Percentiles rank a stretch among this genome's conserved stretches.
Conservation (phyloP, 1,140 invertebrate genomes). For the Helicoverpa zea region DNA sequence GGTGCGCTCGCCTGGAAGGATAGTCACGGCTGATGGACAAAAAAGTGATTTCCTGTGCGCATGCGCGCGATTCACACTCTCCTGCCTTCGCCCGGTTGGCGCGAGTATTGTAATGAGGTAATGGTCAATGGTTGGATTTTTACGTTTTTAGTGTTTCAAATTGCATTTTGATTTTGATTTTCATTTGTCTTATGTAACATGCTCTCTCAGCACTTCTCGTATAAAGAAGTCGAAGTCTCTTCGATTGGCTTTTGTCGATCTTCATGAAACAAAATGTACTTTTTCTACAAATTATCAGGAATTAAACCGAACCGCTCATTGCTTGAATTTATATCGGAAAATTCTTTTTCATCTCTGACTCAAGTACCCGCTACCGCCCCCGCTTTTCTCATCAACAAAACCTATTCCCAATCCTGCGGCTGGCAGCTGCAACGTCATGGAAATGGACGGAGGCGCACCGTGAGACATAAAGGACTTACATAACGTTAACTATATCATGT, state of each 20-base stretch:
- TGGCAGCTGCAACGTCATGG: conserved; percentile 69
- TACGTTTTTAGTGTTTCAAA: no score
- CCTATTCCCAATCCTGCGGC: conserved; percentile 54
- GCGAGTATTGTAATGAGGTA: conserved; percentile 1
- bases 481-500: conserved; percentile 53
- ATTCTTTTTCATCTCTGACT: background rate
- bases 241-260: no score
- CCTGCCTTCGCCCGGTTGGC: conserved; percentile 18
- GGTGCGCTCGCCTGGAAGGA: conserved; percentile 15
- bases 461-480: conserved; percentile 68
- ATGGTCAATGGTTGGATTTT: background rate
- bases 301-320: no score
- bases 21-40: conserved; percentile 34
- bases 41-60: conserved; percentile 38
- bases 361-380: conserved; percentile 16
- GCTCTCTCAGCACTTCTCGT: no score
- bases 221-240: no score
- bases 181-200: no score
- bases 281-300: no score
- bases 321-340: no score
- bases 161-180: no score
- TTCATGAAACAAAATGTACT: no score
- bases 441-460: conserved; percentile 67
- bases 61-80: conserved; percentile 7
- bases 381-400: conserved; percentile 45